Evolutionary conservation across 2,888 invertebrate species (phyloP), one percentile per base, ranked within the genome.

Genomic region (Peribatodes rhomboidaria): DNA sequence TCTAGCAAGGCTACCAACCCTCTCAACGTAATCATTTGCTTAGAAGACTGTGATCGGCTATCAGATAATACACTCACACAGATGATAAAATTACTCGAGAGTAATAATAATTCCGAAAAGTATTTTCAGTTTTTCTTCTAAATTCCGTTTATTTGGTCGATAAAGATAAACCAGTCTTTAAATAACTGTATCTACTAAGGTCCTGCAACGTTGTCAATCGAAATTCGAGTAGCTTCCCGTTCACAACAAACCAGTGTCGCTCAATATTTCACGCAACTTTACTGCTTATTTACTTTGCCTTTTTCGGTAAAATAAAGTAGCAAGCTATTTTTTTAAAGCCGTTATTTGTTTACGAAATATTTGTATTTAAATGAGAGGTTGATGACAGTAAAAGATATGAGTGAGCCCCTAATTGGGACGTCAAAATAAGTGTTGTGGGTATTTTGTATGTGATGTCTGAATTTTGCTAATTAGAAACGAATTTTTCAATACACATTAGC

Each of bases 261-360:
- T 79, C 80, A 81, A 81, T 82, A 82, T 82, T 82, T 84, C 81
- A 80, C 75, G 72, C 74, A 70, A 75, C 72, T 82, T 83, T 78
- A 80, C 74, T 76, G 77, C 78, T 74, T 81, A 83, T 81, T 84
- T 81, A 57, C 75, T 70, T 75, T 67, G 70, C 81, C 82, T 81
- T 84, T 82, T 84, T 83, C 69, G 79, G 80, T 74, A 72, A 80
- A 81, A 80, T 80, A 76, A 63, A 46, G 11, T 50, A 53, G 49
- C 42, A 53, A 39, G 18, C 59, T 47, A 20, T 52, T 56, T 27
- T 60, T 53, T 61, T 67, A 57, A 68, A 63, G 62, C 46, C 27
- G 57, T 64, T 53, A 59, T 53, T 61, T 62, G 57, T 64, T 64
- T 70, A n/a, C 37, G 14, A 11, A 39, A 46, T 20, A 44, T 37